Evolutionary conservation across 2,113 vertebrate genomes (phyloP), one percentile per base, ranked within the genome.

Genomic region (Garra rufa): DNA sequence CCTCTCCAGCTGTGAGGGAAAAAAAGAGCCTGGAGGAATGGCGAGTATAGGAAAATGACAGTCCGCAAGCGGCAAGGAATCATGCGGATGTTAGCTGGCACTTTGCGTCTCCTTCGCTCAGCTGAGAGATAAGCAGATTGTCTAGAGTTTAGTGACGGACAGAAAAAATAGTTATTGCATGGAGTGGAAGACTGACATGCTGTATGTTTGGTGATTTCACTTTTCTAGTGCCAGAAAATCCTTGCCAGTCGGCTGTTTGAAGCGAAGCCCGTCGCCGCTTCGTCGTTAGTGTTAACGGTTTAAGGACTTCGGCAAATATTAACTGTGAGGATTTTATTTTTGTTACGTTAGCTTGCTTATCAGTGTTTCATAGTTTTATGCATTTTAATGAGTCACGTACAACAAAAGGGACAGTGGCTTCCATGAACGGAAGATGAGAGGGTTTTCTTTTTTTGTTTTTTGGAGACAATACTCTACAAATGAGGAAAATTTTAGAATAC

Each of bases 351-450:
- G 91, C 87, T 89, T 90, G 91, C 89, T 89, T 88, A 91, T 93
- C 92, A 95, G 93, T 94, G 93, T 94, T 94, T 91, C 88, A 91
- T 93, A 93, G 92, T 91, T 92, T 89, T 87, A 87, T 91, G 86
- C 89, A 86, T 94, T 92, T 92, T 90, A 88, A 88, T 84, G 80
- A 88, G 86, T 83, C 87, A 69, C 89, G 74, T 85, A 86, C 76
- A 88, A 82, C 76, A 89, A 91, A 93, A 87, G 91, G 89, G 90
- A 91, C 88, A 82, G 57, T 85, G 48, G 89, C 91, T 92, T 92
- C 90, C 90, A 86, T 84, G 86, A 65, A 43, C 84, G 87, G 89
- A 85, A 91, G 87, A 88, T 52, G 44, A 83, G 61, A 43, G 13
- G 28, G 19, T 57, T 73, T 84, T 81, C 28, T 57, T 57, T 6